Conservation (phyloP, 2,888 invertebrate genomes). For the Siphlonurus alternatus region DNA sequence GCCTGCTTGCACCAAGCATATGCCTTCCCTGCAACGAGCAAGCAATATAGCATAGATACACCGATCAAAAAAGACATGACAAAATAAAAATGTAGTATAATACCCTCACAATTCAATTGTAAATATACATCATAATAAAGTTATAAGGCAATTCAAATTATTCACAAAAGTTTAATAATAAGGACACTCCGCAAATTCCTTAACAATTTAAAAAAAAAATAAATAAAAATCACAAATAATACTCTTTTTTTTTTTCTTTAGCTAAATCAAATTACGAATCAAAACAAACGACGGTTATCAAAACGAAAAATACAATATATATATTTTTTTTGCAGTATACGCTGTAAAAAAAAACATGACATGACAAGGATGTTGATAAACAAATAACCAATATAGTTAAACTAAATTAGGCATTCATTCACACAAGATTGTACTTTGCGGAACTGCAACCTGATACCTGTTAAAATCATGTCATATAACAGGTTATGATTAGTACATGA, state of each 20-base stretch:
- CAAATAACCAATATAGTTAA: background rate
- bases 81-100: background rate
- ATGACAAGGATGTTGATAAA: background rate
- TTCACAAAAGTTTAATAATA: too few relatives aligned
- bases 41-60: background rate
- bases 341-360: background rate
- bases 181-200: too few relatives aligned
- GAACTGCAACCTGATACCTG: background rate
- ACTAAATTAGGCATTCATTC: background rate
- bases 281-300: too few relatives aligned
- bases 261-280: too few relatives aligned
- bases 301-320: too few relatives aligned
- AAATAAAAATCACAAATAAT: too few relatives aligned
- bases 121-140: background rate
- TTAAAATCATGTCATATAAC: background rate
- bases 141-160: too few relatives aligned
- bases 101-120: background rate
- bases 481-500: background rate
- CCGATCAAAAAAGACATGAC: background rate
- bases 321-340: background rate
- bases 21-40: background rate
- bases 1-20: background rate
- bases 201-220: too few relatives aligned
- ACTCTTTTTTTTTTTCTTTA: too few relatives aligned
- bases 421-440: background rate